Evolutionary conservation across 1,140 invertebrate species (phyloP), one percentile per base, ranked within the genome.

Genomic region (Branchinecta lynchi): DNA sequence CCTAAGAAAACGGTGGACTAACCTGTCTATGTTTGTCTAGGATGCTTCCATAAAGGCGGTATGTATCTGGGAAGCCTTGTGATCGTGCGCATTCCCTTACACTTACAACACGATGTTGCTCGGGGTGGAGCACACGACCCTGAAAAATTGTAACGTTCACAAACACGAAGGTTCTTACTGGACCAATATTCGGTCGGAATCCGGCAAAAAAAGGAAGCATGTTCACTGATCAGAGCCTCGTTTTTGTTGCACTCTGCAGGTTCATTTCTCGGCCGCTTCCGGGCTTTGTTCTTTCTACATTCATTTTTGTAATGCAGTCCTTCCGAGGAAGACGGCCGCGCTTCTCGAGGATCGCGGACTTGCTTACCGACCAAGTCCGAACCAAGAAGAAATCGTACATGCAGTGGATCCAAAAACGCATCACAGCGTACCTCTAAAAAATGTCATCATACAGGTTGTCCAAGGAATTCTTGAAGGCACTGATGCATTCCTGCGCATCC

Each of bases 71-170:
- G 78, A 93, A 93, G 60, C 89, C 90, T 80, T 94, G 90, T 17
- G 89, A 92, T 67, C 90, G 81, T 0, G 90, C 90, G 79, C 89
- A 92, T 78, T 93, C 90, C 20, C 90, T 78, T 9, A 93, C 88
- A 76, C 89, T 90, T 8, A 93, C 87, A 8, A 92, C 86, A 67
- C 90, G 82, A 75, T 86, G 81, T 77, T 93, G 88, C 73, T 86
- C 83, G 12, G 91, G 90, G 80, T 93, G 91, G 70, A 93, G 78
- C 21, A 93, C 89, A 73, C 85, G 79, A 8, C 86, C 86, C 83
- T 85, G 73, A 67, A 74, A 74, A 60, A 60, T 6, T 60, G 17
- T 15, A 20, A 12, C 51, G 17, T 60, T 12, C 51, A 60, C 51
- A 3, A 60, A 32, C 32, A 32, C 17, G 17, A 60, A 60, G 12